Percentiles rank a stretch among this genome's conserved stretches.
Evolutionary conservation across 2,113 vertebrate genomes (phyloP).

Genomic region (Alligator mississippiensis): DNA sequence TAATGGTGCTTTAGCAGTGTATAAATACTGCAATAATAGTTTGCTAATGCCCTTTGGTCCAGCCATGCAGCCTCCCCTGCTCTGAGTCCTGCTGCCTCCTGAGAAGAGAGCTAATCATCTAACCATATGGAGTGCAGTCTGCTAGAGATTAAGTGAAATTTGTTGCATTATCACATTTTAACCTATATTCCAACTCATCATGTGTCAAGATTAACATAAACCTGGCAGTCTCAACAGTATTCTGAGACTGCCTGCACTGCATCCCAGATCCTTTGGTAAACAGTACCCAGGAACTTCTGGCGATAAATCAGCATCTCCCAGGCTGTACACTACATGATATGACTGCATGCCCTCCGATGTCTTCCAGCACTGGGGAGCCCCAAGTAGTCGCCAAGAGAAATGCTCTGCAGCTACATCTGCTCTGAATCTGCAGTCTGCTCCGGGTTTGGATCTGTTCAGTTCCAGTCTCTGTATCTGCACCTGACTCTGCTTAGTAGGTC

Average conservation of each 20-base stretch:
- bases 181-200: conserved; percentile 58
- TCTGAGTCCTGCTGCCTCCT: neutral
- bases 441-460: conserved; percentile 30
- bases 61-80: neutral
- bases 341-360: neutral
- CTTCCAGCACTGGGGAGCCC: neutral
- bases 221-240: conserved; percentile 49
- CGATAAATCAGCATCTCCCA: neutral
- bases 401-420: conserved; percentile 18
- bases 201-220: conserved; percentile 66
- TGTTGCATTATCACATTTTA: conserved; percentile 43
- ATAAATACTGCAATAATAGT: conserved; percentile 1
- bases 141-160: conserved; percentile 52
- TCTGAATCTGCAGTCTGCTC: conserved; percentile 32
- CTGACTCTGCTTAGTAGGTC: conserved; percentile 43
- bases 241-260: conserved; percentile 43
- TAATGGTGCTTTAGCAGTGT: neutral
- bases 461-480: conserved; percentile 60
- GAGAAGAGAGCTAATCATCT: conserved; percentile 45
- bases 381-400: neutral
- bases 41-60: neutral
- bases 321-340: neutral
- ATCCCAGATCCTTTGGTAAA: conserved; percentile 5
- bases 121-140: conserved; percentile 50
- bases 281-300: neutral